A percentile compares a stretch with the other conserved stretches of the same genome.
Conservation (phyloP, 2,888 invertebrate species). For the Seira musarum region DNA sequence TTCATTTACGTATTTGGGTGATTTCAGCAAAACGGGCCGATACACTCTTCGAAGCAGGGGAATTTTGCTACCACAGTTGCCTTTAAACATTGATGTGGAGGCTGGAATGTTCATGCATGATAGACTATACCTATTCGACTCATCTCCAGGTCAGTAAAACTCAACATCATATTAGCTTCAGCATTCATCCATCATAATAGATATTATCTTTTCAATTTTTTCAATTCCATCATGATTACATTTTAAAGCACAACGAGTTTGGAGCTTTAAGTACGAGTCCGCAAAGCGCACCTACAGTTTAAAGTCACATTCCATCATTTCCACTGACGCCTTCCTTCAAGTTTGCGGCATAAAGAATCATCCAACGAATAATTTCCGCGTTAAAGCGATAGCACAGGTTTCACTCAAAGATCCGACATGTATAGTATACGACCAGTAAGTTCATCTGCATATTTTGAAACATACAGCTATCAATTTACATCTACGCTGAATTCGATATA, state of each 20-base stretch:
- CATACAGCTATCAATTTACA: too few relatives aligned
- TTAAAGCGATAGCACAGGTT: constrained; percentile 59
- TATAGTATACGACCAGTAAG: constrained; percentile 59
- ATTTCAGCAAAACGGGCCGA: constrained; percentile 47
- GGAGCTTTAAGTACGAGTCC: constrained; percentile 48
- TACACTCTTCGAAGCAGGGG: constrained; percentile 35
- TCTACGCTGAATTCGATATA: too few relatives aligned
- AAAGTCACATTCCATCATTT: constrained; percentile 29
- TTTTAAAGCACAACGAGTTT: constrained; percentile 55
- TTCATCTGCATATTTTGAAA: too few relatives aligned
- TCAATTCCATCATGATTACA: neutral
- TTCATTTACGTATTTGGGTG: too few relatives aligned
- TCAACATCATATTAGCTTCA: too few relatives aligned
- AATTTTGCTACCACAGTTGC: constrained; percentile 54
- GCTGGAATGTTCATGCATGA: constrained; percentile 58
- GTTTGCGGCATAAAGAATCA: constrained; percentile 45
- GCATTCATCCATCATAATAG: too few relatives aligned
- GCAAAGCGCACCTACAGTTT: constrained; percentile 26
- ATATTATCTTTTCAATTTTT: neutral
- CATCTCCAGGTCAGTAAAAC: constrained; percentile 52
- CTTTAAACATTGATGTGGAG: constrained; percentile 38
- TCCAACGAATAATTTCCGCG: neutral
- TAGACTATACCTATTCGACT: constrained; percentile 58
- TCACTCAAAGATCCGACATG: constrained; percentile 44
- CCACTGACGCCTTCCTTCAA: constrained; percentile 49